These are phyloP conservation scores for Actinernus sp. DNA, from an alignment of 92 coral and sea anemone species.

Conservation along the genomic window DNA sequence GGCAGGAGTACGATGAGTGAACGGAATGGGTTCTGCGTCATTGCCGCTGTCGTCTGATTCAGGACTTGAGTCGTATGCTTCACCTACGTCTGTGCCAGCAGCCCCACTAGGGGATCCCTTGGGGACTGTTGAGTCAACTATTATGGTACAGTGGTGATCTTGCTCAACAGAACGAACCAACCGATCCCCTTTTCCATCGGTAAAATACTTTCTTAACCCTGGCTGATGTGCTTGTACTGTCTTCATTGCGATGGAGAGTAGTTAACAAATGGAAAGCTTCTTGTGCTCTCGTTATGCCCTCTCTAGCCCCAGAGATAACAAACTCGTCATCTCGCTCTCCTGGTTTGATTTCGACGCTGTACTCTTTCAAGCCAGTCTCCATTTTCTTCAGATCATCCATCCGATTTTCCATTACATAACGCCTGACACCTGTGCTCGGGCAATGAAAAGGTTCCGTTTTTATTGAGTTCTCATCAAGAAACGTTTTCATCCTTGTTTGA, in stretches of 20 bases:
- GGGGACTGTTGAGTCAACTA: not conserved
- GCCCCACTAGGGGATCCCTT: not conserved
- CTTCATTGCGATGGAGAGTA: conserved; percentile 10
- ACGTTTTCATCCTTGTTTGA: conserved; percentile 35
- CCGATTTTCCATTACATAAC: conserved; percentile 57
- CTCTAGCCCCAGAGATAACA: conserved; percentile 66
- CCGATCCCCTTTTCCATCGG: conserved; percentile 54
- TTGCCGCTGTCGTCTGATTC: no score
- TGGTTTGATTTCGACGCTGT: conserved; percentile 42
- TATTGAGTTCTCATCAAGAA: conserved; percentile 56
- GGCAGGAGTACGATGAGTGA: no score
- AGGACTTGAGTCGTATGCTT: no score
- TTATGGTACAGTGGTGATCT: conserved; percentile 65
- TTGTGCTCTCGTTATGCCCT: conserved; percentile 49
- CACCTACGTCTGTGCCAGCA: not conserved
- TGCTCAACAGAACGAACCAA: conserved; percentile 64
- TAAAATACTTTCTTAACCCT: conserved; percentile 57
- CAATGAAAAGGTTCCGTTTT: conserved; percentile 37
- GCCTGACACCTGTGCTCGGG: conserved; percentile 39
- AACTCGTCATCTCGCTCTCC: conserved; percentile 44
- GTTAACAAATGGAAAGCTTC: conserved; percentile 18
- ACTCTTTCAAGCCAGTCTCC: conserved; percentile 33
- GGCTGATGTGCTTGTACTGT: conserved; percentile 50
- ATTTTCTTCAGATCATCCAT: conserved; percentile 50
- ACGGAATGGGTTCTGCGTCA: no score